Evolutionary conservation across 2,888 invertebrate species (phyloP), one percentile per base, ranked within the genome.

Genomic region (Iselma pallidipennis): DNA sequence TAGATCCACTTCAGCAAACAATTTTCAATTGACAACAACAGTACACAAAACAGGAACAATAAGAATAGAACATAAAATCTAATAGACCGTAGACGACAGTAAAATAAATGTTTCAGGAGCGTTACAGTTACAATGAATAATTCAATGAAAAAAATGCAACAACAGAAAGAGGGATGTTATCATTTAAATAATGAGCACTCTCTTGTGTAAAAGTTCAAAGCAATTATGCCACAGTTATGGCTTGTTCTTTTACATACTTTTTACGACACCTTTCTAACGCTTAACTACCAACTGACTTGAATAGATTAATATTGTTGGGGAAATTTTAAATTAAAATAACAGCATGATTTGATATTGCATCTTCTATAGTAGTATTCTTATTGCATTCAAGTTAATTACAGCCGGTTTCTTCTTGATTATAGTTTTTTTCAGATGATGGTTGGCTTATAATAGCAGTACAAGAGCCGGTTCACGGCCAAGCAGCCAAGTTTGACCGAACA

Each of bases 401-500:
- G 45, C 45, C 45, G 21, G 45, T 45, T 45, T 45, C 45, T 45
- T 21, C 45, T 45, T 45, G 45, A 45, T 45, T 45, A 45, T 45
- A 45, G 45, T 45, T 45, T 45, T 37, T 45, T 45, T 21, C 21
- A 45, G 21, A 12, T 45, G 45, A 45, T 21, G 45, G 45, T 45
- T 51, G 45, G 45, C 10, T 45, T 21, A 45, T 10, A 45, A 21
- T 16, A 19, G 28, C 31, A 28, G 29, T 29, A 31, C 19, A 29
- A 59, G 53, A 53, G 58, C n/a, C 53, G 48, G 60, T 60, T 60
- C 60, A 60, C 28, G 60, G 60, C 29, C 60, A 37, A 28, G 42
- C 53, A 37, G 4, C 16, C 54, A 52, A 48, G 48, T 28, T 48
- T 28, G 23, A 45, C 59, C 53, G 49, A 21, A 37, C 4, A 21